Base-by-base conservation (phyloP, 2,888 invertebrate genomes). In the Drosophila lutescens region DNA sequence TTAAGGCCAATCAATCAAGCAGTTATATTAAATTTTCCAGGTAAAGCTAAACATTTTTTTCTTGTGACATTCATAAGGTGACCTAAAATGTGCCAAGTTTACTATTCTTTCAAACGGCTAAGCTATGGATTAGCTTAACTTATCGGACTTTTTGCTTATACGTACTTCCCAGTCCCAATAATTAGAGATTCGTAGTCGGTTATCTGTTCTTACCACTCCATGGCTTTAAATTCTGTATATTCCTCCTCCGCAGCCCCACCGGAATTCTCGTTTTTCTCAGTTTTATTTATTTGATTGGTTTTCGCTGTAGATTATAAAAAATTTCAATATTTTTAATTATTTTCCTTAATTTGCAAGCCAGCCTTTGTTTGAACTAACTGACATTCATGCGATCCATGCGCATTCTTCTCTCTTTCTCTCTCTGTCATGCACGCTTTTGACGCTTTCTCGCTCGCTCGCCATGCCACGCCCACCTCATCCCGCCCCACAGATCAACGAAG, bases 401-500 rank as follows among this genome's bases (percentile, higher is more conserved):
- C 77, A 82, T 68, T 80, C 66, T 67, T 80, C 66, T 80, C 66
- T 78, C 46, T 71, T 49, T 49, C 68, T 81, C 78, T 71, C 63
- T 76, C 66, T 76, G 68, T 79, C 71, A 74, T 67, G 80, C 75
- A 82, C 78, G 76, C 71, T 79, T 74, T 62, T 76, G 73, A 66
- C 56, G 76, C 79, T 74, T 67, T 49, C 55, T 70, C 61, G 67
- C 78, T 76, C 63, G 67, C 55, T 60, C 67, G 75, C 65, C 53
- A 60, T 40, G 65, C 34, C 63, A 44, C 54, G 53, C 50, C 44
- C 57, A 58, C 55, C 32, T 68, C 62, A 57, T 58, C 38, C 46
- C 51, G 53, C 49, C 50, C 56, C 66, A 76, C 92, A 94, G 94
- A 94, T 94, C 67, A 92, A 94, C 90, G 94, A 94, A 91, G 94